These are phyloP conservation scores for Channa argus DNA, from an alignment of 2,113 vertebrate species.

Conservation along the genomic window DNA sequence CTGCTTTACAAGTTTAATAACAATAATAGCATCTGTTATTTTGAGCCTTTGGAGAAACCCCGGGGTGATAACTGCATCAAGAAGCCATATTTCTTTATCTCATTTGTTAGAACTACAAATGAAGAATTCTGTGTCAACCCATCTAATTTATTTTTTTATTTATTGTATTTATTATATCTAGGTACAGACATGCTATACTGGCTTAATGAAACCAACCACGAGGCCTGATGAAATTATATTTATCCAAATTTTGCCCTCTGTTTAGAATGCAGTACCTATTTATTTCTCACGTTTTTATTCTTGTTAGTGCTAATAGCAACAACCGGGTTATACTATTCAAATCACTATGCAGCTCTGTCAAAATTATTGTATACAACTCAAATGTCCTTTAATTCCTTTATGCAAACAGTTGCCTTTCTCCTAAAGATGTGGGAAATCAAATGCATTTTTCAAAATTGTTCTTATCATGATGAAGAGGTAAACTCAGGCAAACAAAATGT, in stretches of 20 bases:
- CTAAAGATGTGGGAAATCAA: constrained; percentile 77
- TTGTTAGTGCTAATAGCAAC: constrained; percentile 48
- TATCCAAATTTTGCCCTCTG: constrained; percentile 63
- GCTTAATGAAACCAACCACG: constrained; percentile 57
- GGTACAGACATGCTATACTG: constrained; percentile 78
- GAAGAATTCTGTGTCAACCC: constrained; percentile 76
- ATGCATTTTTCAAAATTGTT: constrained; percentile 74
- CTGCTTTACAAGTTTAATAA: constrained; percentile 52
- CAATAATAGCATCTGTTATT: constrained; percentile 51
- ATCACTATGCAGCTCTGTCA: constrained; percentile 83
- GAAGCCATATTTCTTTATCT: constrained; percentile 83
- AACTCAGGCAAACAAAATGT: constrained; percentile 83
- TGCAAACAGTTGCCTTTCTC: constrained; percentile 83
- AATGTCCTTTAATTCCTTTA: constrained; percentile 79
- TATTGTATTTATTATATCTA: constrained; percentile 85
- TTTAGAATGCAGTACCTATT: constrained; percentile 77
- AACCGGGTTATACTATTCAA: constrained; percentile 73
- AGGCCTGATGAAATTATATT: constrained; percentile 68
- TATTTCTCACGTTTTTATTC: constrained; percentile 59
- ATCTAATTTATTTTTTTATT: constrained; percentile 86
- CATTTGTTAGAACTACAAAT: constrained; percentile 73
- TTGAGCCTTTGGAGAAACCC: constrained; percentile 68
- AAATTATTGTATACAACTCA: constrained; percentile 78
- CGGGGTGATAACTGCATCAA: constrained; percentile 77
- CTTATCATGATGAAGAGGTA: constrained; percentile 73